Base-by-base conservation (phyloP, 2,797 vertebrate species). In the Gastrophryne carolinensis region DNA sequence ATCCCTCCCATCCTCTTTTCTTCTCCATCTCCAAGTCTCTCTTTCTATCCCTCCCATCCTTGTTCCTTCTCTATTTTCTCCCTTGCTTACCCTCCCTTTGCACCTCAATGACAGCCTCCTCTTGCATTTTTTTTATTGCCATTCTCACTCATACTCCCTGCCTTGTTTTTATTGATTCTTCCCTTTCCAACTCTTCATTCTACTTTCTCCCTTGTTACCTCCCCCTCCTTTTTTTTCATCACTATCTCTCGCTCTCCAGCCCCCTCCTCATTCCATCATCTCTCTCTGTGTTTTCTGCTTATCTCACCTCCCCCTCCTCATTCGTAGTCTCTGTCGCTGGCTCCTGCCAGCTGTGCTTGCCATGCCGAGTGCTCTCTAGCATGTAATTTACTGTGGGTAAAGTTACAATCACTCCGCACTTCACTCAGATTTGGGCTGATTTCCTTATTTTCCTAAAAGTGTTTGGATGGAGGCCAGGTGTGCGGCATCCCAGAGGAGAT, bases 381-480 rank as follows among this genome's bases (percentile, higher is more conserved):
- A 72, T 79, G 64, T 79, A 73, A 72, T 78, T 73, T 72, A 72
- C 71, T 73, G 53, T 73, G 70, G 56, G 70, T 68, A 73, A 68
- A 73, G 70, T 74, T 74, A 69, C 72, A 79, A 73, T 79, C 77
- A 73, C 71, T 79, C 63, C 17, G 50, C 77, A 63, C 71, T 74
- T 73, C 77, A 73, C 6, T 57, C 57, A 67, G 70, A 73, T 73
- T 79, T 74, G 70, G 72, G 54, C 71, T 79, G 63, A 73, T 73
- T 79, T 79, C 57, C 71, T 26, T 79, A 72, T 79, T 73, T n/a
- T 73, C 76, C 69, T 52, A 35, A 73, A 73, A 61, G 63, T 74
- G 70, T 79, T 64, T 79, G 77, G 70, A 73, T 61, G 63, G 21
- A 35, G n/a, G 63, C 70, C 77, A 79, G 70, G 70, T 74, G 72